Conservation (phyloP, 2,113 vertebrate species). For the Rhinopomastus cyanomelas region DNA sequence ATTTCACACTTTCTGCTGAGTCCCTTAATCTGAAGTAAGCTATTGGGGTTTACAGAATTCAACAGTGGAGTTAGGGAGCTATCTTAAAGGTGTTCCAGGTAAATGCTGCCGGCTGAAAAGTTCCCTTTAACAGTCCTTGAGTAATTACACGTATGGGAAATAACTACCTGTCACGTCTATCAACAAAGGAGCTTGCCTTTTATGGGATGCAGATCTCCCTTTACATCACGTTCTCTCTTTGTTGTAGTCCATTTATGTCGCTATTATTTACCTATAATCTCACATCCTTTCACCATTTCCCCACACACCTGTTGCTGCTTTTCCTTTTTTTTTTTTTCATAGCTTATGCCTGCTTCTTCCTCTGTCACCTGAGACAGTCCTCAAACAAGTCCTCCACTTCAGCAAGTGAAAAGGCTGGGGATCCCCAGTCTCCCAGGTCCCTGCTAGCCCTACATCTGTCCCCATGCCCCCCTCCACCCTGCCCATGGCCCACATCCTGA, state of each 20-base stretch:
- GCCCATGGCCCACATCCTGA: conserved; percentile 52
- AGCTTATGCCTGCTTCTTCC: background rate
- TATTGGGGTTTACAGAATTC: background rate
- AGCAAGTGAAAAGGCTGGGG: background rate
- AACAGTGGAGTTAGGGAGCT: background rate
- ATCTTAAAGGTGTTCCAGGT: background rate
- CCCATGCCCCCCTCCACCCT: background rate
- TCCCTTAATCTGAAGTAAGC: background rate
- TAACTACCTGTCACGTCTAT: conserved; percentile 42
- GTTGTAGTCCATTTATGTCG: conserved; percentile 1
- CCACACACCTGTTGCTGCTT: conserved; percentile 34
- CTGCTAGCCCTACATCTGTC: background rate
- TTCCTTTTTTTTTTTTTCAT: background rate
- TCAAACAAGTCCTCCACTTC: background rate
- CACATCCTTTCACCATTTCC: background rate
- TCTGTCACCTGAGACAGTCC: background rate
- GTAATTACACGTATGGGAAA: conserved; percentile 22
- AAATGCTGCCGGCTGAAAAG: conserved; percentile 23
- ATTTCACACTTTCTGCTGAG: background rate
- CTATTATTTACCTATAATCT: conserved; percentile 35
- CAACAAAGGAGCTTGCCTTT: conserved; percentile 24
- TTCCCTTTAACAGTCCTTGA: background rate
- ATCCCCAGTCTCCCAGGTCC: background rate
- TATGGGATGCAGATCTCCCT: background rate
- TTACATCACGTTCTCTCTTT: conserved; percentile 19